Base-by-base conservation (phyloP, 2,888 invertebrate genomes). In the Pseudococcus viburni region DNA sequence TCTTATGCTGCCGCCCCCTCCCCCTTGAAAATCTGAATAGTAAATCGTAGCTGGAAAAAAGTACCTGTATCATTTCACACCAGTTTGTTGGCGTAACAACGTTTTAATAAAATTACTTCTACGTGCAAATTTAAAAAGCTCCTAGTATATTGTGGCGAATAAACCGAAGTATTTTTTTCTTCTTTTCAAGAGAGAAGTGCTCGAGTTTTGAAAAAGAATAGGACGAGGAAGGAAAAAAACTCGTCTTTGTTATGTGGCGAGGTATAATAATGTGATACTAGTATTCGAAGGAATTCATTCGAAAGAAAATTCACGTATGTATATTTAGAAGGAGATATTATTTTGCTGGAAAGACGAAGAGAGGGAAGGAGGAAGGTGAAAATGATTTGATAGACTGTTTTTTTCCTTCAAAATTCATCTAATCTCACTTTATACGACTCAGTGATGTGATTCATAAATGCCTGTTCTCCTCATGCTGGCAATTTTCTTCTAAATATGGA, bases 281-380 rank as follows among this genome's bases (percentile, higher is more conserved):
- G 19, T 64, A 64, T 64, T 64, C 64, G 68, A 12, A 73, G 5
- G 26, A 73, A 73, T 33, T 73, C 68, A 33, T 73, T 33, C 68
- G 33, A 73, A 59, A 59, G 68, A 73, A 33, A 73, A 5, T 64
- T 64, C 19, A 64, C 22, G 22, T 51, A 17, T 11, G 26, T 33
- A 33, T 3, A 33, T 3, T 33, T 33, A 33, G 26, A 2, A 33
- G 26, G n/a, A n/a, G n/a, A n/a, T 33, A 33, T 33, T 33, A 33
- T 33, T 33, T 33, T 3, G 26, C 26, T 51, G 51, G 51, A 51
- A 51, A 15, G 17, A 15, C 5, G 1, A 15, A 1, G 17, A 12
- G 17, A 17, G 51, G 6, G 68, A 12, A 73, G 68, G 3, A 73
- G 15, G 68, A 0, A 73, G 68, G 15, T 73, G 68, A 73, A 73